Conservation (phyloP, 1,140 invertebrate genomes). For the Microvelia longipes region DNA sequence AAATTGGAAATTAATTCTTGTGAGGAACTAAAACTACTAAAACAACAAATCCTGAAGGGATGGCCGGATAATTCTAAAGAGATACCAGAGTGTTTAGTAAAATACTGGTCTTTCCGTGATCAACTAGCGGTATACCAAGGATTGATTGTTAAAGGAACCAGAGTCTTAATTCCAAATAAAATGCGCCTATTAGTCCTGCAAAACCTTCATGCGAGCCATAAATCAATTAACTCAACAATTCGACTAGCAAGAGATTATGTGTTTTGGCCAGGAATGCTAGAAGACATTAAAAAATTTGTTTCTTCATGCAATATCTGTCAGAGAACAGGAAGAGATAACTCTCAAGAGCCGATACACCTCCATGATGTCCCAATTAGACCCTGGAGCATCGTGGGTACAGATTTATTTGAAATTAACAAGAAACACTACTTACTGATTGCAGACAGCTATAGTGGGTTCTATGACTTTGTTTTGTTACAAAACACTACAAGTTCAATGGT, state of each 20-base stretch:
- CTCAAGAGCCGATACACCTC: background rate
- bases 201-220: background rate
- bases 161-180: background rate
- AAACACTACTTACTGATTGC: slow-evolving; percentile 5
- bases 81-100: slow-evolving; percentile 1
- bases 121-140: slow-evolving; percentile 8
- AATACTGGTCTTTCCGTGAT: slow-evolving; percentile 11
- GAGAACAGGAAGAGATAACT: background rate
- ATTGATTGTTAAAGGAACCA: slow-evolving; percentile 2
- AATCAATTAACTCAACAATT: background rate
- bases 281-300: slow-evolving; percentile 7
- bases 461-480: background rate
- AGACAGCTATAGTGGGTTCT: slow-evolving; percentile 4
- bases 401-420: slow-evolving; percentile 4
- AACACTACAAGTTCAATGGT: background rate
- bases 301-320: background rate
- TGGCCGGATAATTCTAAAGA: background rate
- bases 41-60: background rate
- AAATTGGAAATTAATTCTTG: background rate
- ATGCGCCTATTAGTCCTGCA: background rate
- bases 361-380: slow-evolving; percentile 5
- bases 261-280: slow-evolving; percentile 5
- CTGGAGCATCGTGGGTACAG: slow-evolving; percentile 1
- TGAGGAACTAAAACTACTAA: background rate
- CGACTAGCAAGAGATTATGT: background rate